Evolutionary conservation across 2,113 vertebrate species (phyloP).

Genomic region (Muscicapa adusta): DNA sequence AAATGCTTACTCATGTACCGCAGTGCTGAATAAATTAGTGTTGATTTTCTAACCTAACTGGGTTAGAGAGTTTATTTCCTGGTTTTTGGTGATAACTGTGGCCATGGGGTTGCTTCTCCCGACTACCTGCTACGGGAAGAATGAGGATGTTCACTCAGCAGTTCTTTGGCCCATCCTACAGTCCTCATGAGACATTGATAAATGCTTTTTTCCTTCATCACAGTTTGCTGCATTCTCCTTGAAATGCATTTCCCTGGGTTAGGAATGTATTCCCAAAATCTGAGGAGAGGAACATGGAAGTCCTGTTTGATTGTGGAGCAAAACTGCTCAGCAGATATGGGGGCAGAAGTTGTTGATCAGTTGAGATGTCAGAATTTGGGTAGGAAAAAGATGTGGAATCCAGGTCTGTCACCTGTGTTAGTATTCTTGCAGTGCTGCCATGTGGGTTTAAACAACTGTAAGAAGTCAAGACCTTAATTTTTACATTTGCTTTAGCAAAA

Average conservation of each 20-base stretch:
- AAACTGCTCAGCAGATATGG: neutral
- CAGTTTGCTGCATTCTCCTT: neutral
- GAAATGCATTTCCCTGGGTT: neutral
- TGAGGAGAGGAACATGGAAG: neutral
- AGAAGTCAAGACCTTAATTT: neutral
- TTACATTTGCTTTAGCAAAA: neutral
- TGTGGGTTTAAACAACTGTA: neutral
- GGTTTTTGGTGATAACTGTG: neutral
- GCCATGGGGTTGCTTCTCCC: neutral
- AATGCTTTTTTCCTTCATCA: neutral
- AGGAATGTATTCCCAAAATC: neutral
- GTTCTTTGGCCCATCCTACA: neutral
- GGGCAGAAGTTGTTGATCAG: neutral
- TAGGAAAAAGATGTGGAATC: neutral
- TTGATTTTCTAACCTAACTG: neutral
- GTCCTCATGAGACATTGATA: neutral
- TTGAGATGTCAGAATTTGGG: neutral
- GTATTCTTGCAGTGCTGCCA: neutral
- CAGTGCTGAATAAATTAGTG: neutral
- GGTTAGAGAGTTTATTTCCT: neutral
- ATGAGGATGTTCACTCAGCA: neutral
- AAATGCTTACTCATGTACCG: neutral
- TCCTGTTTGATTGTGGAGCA: neutral
- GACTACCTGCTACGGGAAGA: neutral
- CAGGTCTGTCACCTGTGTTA: neutral